Percentiles rank a stretch among this genome's conserved stretches.
Conservation (phyloP, 2,113 vertebrate genomes). For the Nibea albiflora region DNA sequence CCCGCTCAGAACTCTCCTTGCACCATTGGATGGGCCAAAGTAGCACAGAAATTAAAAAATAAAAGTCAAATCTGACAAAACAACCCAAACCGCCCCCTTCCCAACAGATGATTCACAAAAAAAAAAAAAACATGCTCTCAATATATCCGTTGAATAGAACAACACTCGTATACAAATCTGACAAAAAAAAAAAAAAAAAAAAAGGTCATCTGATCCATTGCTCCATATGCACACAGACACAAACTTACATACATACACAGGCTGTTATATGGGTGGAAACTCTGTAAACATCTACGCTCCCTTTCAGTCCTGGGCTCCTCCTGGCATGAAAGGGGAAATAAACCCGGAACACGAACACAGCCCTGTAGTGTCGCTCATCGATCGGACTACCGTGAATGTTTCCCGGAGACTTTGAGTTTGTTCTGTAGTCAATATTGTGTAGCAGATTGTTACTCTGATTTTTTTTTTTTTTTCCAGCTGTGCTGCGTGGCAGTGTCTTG, state of each 20-base stretch:
- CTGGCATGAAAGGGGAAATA: constrained; percentile 21
- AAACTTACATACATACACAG: constrained; percentile 36
- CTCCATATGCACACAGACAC: constrained; percentile 62
- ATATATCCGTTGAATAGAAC: constrained; percentile 59
- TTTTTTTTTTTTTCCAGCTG: neutral
- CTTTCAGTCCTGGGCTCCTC: constrained; percentile 42
- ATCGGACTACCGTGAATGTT: neutral
- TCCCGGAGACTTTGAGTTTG: constrained; percentile 1
- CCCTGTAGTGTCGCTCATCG: constrained; percentile 27
- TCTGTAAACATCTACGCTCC: constrained; percentile 65
- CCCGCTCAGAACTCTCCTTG: neutral
- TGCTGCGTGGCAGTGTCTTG: constrained; percentile 19
- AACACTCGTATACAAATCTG: constrained; percentile 71
- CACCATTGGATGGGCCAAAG: constrained; percentile 51
- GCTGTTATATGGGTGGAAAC: constrained; percentile 53
- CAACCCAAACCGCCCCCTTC: constrained; percentile 43
- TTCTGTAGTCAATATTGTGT: constrained; percentile 6
- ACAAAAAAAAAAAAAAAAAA: constrained; percentile 32
- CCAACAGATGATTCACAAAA: constrained; percentile 56
- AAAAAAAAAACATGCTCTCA: constrained; percentile 61
- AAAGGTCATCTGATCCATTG: constrained; percentile 62
- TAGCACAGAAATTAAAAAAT: constrained; percentile 66
- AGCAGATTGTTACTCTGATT: constrained; percentile 6
- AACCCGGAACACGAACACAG: constrained; percentile 3
- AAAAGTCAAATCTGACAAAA: constrained; percentile 46